Evolutionary conservation across 2,797 vertebrate genomes (phyloP), one percentile per base, ranked within the genome.

Genomic region (Florisuga fusca): DNA sequence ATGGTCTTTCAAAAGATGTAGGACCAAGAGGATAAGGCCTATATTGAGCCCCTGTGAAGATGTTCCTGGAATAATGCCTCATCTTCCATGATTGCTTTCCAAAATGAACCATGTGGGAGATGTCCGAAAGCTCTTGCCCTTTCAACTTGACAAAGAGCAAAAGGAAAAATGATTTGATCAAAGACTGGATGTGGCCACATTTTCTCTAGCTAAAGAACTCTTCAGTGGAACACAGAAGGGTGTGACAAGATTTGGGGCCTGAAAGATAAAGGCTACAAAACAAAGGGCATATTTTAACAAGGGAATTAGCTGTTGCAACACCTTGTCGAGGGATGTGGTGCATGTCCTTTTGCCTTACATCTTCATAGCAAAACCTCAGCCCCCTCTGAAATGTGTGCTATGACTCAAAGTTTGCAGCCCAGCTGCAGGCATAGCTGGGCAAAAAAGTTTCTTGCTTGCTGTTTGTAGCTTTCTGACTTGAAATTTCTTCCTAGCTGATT

Each of bases 181-280:
- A 81, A 91, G 79, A 45, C 41, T 84, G 66, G 78, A 64, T 27
- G 22, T 58, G 54, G 27, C 75, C 34, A 46, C 62, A 46, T 81
- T 96, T 93, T 88, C 89, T 93, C 55, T 43, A 88, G 59, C 38
- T 90, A 21, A 93, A 79, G 79, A 92, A 58, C 63, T 87, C 91
- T 89, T 95, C 84, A 66, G 55, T 6, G 0, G 1, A 89, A 62
- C n/a, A 45, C 53, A 23, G 29, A 38, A 67, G 31, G 26, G 12
- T 86, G n/a, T 0, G 1, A 80, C 2, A 2, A 73, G 71, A 63
- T 82, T 92, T 64, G 89, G 82, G 67, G 55, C 67, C 55, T 82
- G 67, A 67, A 92, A 92, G 45, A 58, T 88, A 74, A 92, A 79
- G 54, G 89, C 71, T 89, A 64, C 18, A 31, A 91, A 94, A 91